These are phyloP conservation scores for Agrilus mali DNA, from an alignment of 2,888 invertebrate species.

Conservation along the genomic window DNA sequence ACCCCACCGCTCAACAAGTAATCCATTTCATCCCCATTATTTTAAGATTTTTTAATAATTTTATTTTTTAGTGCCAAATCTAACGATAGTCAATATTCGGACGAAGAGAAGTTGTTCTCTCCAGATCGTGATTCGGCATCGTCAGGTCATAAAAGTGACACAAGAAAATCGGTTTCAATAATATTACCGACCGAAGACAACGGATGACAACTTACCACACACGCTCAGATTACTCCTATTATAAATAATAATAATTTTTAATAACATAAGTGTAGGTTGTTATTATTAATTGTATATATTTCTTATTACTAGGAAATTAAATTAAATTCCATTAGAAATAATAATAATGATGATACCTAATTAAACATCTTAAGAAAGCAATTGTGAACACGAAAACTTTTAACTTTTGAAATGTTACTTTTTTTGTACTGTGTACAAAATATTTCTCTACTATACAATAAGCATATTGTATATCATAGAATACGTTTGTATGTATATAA, in stretches of 20 bases:
- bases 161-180: conserved; percentile 44
- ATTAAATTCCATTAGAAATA: not conserved
- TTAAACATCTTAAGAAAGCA: too few species aligned
- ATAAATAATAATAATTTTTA: conserved; percentile 2
- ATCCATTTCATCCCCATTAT: not conserved
- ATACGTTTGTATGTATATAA: too few species aligned
- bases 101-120: conserved; percentile 28
- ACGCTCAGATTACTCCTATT: conserved; percentile 1
- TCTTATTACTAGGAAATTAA: not conserved
- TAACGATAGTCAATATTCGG: conserved; percentile 11
- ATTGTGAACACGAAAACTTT: too few species aligned
- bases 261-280: conserved; percentile 4
- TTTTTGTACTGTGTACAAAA: too few species aligned
- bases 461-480: too few species aligned
- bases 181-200: conserved; percentile 45
- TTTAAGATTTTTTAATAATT: too few species aligned
- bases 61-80: conserved; percentile 10
- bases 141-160: conserved; percentile 25
- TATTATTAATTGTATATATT: conserved; percentile 1
- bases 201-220: conserved; percentile 27
- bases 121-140: conserved; percentile 22
- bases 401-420: too few species aligned
- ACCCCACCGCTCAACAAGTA: conserved; percentile 46
- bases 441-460: too few species aligned
- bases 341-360: too few species aligned